Conservation (phyloP, 2,797 vertebrate species). For the Uromys caudimaculatus region DNA sequence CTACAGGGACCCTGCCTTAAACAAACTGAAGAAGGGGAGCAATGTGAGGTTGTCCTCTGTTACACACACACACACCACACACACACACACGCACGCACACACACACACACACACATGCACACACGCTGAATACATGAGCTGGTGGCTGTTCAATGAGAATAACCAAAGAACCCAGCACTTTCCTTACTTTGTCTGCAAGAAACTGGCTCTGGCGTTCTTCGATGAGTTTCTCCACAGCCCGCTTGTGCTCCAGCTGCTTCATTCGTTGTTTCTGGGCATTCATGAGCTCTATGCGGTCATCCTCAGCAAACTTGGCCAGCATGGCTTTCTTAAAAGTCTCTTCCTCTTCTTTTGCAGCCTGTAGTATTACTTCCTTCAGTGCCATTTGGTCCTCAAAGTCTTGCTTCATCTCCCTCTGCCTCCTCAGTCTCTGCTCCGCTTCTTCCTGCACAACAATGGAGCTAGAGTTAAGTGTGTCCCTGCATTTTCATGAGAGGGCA, state of each 20-base stretch:
- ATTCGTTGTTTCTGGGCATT: constrained; percentile 93
- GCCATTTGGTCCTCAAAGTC: constrained; percentile 91
- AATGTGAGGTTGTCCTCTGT: not conserved
- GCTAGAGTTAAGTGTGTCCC: constrained; percentile 41
- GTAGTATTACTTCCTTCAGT: constrained; percentile 89
- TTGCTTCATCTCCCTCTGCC: constrained; percentile 91
- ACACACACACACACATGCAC: too few relatives aligned
- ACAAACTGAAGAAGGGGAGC: not conserved
- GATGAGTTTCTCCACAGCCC: constrained; percentile 92
- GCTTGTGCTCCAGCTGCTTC: constrained; percentile 94
- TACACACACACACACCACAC: not conserved
- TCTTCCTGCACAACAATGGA: constrained; percentile 88
- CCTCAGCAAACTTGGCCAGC: constrained; percentile 94
- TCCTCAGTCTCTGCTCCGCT: constrained; percentile 92
- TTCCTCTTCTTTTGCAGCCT: constrained; percentile 92
- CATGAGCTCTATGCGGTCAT: constrained; percentile 95
- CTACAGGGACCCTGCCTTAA: not conserved
- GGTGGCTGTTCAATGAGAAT: not conserved
- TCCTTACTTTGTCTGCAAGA: constrained; percentile 91
- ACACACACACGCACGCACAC: not conserved
- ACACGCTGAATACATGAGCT: not conserved
- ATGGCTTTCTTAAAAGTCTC: constrained; percentile 89
- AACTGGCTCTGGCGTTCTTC: constrained; percentile 90
- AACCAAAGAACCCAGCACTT: not conserved
- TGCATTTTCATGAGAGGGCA: constrained; percentile 36